A percentile compares a stretch with the other conserved stretches of the same genome.
Conservation (phyloP, 2,113 vertebrate species). For the Spermophilus dauricus region DNA sequence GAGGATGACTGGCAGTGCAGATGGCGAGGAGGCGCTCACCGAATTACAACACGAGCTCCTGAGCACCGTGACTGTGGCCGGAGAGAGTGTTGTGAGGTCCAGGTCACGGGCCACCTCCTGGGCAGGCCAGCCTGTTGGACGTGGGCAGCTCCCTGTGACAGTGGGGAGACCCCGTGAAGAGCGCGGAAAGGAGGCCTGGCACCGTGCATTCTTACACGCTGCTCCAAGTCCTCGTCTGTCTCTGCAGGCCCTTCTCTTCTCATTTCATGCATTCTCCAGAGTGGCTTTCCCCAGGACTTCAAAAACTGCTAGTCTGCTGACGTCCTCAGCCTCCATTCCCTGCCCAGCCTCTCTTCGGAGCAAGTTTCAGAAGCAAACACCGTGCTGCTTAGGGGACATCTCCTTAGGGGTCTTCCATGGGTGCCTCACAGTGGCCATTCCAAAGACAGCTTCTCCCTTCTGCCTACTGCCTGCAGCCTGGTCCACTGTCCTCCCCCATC, state of each 20-base stretch:
- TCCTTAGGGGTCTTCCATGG: fast-evolving
- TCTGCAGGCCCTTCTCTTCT: not conserved
- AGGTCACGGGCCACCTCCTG: fast-evolving
- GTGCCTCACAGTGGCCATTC: not conserved
- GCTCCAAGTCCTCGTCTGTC: not conserved
- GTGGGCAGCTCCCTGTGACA: not conserved
- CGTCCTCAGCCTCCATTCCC: no score
- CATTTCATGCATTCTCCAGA: no score
- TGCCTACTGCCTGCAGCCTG: not conserved
- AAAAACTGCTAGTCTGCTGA: not conserved
- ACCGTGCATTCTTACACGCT: not conserved
- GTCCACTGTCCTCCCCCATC: not conserved
- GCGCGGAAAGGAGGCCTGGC: not conserved
- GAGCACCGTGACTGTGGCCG: no score
- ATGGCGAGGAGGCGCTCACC: no score
- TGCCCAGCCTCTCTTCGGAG: not conserved
- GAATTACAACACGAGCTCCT: no score
- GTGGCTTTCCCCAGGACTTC: not conserved
- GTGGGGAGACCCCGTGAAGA: fast-evolving
- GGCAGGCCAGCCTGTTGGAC: not conserved
- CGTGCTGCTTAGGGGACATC: not conserved
- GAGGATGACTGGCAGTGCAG: no score
- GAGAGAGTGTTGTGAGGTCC: no score
- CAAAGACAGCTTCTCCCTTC: not conserved
- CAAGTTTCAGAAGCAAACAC: not conserved